Conservation (phyloP, 2,797 vertebrate genomes). For the Rhinatrema bivittatum region DNA sequence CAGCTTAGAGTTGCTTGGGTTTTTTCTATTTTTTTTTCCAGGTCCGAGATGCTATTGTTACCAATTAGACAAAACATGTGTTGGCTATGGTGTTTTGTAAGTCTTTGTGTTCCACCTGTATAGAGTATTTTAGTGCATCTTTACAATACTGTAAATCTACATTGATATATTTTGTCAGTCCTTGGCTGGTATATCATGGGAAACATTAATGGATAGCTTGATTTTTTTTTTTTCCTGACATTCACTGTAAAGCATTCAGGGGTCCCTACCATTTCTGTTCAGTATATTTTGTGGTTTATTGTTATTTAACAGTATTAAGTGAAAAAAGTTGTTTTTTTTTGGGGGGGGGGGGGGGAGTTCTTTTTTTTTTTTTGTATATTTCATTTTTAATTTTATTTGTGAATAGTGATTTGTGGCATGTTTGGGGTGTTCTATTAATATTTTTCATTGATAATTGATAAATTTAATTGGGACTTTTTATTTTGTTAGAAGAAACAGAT, state of each 20-base stretch:
- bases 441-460: conserved; percentile 71
- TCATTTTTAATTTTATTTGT: conserved; percentile 89
- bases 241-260: conserved; percentile 75
- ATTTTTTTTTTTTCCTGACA: conserved; percentile 55
- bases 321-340: conserved; percentile 17
- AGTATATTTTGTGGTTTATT: conserved; percentile 71
- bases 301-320: conserved; percentile 96
- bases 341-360: no score
- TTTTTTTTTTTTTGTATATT: conserved; percentile 73
- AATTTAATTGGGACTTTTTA: conserved; percentile 57
- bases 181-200: conserved; percentile 65
- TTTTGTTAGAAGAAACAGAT: conserved; percentile 50
- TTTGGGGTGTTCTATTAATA: conserved; percentile 79
- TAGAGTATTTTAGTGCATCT: conserved; percentile 68
- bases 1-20: conserved; percentile 45
- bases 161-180: conserved; percentile 71
- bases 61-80: conserved; percentile 52
- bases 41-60: conserved; percentile 49
- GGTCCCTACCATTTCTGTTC: conserved; percentile 73
- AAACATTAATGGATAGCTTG: conserved; percentile 64
- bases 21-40: conserved; percentile 40
- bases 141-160: conserved; percentile 72
- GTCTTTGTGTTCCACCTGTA: conserved; percentile 59
- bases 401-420: conserved; percentile 90
- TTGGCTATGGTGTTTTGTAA: conserved; percentile 60